These are phyloP conservation scores for Mesorhabditis sp. DNA, from an alignment of 2,888 invertebrate species.

Conservation along the genomic window DNA sequence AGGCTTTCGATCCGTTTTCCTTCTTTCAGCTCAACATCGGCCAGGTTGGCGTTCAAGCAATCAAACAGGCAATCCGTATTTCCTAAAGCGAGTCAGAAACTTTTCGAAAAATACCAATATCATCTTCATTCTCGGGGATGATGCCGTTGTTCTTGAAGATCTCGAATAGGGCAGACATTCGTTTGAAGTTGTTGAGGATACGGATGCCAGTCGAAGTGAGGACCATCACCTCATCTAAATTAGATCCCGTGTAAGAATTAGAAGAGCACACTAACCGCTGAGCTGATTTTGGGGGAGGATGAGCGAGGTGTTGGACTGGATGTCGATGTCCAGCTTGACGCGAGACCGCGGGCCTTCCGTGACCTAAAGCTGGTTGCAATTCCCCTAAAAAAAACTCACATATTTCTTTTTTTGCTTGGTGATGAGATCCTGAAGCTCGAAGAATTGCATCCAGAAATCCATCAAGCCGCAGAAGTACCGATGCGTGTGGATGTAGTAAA, in stretches of 20 bases:
- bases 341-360: constrained; percentile 16
- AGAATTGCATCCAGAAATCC: constrained; percentile 76
- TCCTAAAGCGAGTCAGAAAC: background rate
- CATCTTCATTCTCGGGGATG: constrained; percentile 30
- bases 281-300: constrained; percentile 47
- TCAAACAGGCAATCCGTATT: constrained; percentile 49
- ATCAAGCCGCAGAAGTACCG: constrained; percentile 80
- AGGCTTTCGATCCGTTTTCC: constrained; percentile 12
- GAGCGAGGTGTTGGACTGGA: constrained; percentile 30
- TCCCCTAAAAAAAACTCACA: constrained; percentile 7
- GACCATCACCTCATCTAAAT: constrained; percentile 20
- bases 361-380: constrained; percentile 6
- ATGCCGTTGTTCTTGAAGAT: constrained; percentile 28
- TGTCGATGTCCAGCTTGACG: constrained; percentile 27
- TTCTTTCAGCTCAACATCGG: constrained; percentile 26
- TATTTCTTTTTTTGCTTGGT: constrained; percentile 27
- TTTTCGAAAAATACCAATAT: constrained; percentile 9
- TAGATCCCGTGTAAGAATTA: constrained; percentile 9
- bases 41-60: constrained; percentile 23
- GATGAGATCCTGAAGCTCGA: constrained; percentile 76
- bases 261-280: constrained; percentile 20
- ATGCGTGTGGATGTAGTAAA: constrained; percentile 69
- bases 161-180: constrained; percentile 14
- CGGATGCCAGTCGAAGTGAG: constrained; percentile 27
- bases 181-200: constrained; percentile 35